Evolutionary conservation across 2,113 vertebrate species (phyloP).

Genomic region (Nettapus auritus): DNA sequence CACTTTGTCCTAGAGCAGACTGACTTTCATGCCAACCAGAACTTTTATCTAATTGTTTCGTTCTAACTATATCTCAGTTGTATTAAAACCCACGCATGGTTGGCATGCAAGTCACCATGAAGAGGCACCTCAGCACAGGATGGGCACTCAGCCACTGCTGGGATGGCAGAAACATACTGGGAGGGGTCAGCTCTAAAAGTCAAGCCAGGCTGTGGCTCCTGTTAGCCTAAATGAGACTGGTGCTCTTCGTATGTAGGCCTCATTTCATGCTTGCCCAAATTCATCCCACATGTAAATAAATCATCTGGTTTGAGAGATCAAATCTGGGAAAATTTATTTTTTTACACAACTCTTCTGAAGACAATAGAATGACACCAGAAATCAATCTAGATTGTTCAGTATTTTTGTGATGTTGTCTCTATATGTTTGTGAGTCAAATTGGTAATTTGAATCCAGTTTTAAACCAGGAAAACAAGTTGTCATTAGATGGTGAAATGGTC

Average conservation of each 20-base stretch:
- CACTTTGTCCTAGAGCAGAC: background rate
- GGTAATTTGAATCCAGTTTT: background rate
- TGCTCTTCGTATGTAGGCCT: background rate
- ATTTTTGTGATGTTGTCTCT: background rate
- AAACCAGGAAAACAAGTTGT: background rate
- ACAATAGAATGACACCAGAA: background rate
- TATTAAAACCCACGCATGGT: fast-evolving
- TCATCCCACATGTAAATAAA: background rate
- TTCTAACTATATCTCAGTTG: background rate
- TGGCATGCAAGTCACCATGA: background rate
- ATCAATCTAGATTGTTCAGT: background rate
- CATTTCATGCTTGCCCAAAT: background rate
- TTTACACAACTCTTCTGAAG: background rate
- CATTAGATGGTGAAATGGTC: background rate
- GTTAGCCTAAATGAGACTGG: background rate
- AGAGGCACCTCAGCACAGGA: background rate
- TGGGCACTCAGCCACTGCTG: background rate
- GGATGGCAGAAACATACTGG: background rate
- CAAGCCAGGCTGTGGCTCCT: background rate
- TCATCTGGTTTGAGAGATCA: background rate
- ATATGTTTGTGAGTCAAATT: background rate
- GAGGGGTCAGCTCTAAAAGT: background rate
- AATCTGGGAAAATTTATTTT: background rate
- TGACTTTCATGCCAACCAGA: background rate
- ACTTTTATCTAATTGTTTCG: background rate